A percentile compares a stretch with the other conserved stretches of the same genome.
phyloP scores from a whole-genome alignment of 2,888 invertebrate species.

The Melanostoma mellinum region DNA sequence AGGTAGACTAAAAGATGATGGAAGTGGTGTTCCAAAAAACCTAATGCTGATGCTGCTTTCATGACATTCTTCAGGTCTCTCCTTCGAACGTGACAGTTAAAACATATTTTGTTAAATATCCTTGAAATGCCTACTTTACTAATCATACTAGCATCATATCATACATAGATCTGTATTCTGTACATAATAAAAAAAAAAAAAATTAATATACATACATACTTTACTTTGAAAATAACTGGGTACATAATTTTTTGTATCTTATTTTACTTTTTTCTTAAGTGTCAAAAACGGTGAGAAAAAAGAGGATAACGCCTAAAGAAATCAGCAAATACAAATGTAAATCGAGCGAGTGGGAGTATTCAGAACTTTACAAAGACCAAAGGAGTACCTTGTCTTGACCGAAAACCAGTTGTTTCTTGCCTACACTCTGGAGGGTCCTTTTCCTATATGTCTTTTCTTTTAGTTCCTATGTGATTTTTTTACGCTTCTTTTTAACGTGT shows the following conservation, averaged over 20 bases:
- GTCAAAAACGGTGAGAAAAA: conserved; percentile 38
- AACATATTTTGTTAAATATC: too few species aligned
- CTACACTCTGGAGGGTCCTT: conserved; percentile 57
- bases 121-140: too few species aligned
- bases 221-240: conserved; percentile 36
- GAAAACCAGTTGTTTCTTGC: conserved; percentile 57
- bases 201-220: conserved; percentile 38
- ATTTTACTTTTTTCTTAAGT: conserved; percentile 22
- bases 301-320: conserved; percentile 60
- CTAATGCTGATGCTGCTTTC: too few species aligned
- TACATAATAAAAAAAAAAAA: too few species aligned
- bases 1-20: too few species aligned
- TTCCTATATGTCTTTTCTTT: conserved; percentile 16
- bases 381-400: conserved; percentile 4
- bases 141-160: too few species aligned
- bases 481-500: conserved; percentile 32
- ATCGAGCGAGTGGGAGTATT: conserved; percentile 65
- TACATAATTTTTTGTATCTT: conserved; percentile 12
- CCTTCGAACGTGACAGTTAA: too few species aligned
- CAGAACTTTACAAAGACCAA: conserved; percentile 9
- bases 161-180: too few species aligned
- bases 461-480: background rate
- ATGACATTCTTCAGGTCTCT: too few species aligned
- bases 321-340: conserved; percentile 64
- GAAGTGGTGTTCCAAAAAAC: too few species aligned